Evolutionary conservation across 2,888 invertebrate species (phyloP).

Genomic region (Terebella lapidaria): DNA sequence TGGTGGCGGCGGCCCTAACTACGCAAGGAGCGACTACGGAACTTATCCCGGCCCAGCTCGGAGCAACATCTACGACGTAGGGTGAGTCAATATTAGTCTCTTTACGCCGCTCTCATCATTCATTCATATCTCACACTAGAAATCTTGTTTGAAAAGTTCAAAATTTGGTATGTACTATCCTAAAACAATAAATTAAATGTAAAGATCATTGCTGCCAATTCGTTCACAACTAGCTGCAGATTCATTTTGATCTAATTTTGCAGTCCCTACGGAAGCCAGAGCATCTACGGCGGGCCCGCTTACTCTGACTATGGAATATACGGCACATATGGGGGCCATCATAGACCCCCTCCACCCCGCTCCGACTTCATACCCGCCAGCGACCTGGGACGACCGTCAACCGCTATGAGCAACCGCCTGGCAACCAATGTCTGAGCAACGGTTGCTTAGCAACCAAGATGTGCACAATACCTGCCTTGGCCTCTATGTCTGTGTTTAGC

Average conservation of each 20-base stretch:
- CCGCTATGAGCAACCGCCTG: background rate
- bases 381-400: background rate
- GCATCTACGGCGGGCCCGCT: background rate
- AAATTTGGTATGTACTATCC: too few species aligned
- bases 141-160: too few species aligned
- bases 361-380: background rate
- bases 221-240: too few species aligned
- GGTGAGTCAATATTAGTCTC: background rate
- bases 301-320: constrained; percentile 1
- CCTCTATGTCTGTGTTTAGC: too few species aligned
- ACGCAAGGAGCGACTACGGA: background rate
- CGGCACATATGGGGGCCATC: background rate
- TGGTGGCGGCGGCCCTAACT: background rate
- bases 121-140: too few species aligned
- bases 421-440: background rate
- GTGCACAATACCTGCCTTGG: too few species aligned
- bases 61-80: background rate
- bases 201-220: too few species aligned
- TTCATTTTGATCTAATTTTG: too few species aligned
- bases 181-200: too few species aligned
- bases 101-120: too few species aligned
- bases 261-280: constrained; percentile 2
- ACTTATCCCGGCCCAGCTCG: background rate
- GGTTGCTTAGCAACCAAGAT: too few species aligned
- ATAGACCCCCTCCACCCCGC: background rate